Evolutionary conservation across 37 sponge, comb jelly and placozoan genomes (phyloP).

Genomic region (Beroe forskalii): DNA sequence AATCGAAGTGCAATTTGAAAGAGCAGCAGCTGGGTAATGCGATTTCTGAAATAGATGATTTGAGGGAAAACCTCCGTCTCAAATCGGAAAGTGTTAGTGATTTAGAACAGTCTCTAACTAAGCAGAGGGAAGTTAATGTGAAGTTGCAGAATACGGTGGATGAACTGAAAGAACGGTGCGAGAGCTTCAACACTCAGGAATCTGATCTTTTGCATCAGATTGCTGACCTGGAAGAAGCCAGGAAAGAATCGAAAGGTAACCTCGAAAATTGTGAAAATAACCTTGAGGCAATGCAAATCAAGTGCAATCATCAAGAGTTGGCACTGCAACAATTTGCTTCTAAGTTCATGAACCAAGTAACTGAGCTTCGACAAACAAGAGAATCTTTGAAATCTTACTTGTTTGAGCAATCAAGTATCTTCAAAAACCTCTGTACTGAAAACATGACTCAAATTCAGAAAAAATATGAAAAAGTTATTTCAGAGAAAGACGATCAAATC

Average conservation of each 20-base stretch:
- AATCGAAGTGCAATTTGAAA: conserved; percentile 32
- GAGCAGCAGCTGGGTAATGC: conserved; percentile 48
- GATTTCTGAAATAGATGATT: not conserved
- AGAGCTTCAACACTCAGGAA: not conserved
- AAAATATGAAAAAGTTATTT: not conserved
- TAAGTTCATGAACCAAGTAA: not conserved
- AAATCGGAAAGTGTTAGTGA: not conserved
- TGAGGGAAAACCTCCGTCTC: not conserved
- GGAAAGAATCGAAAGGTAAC: not conserved
- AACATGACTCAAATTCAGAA: not conserved
- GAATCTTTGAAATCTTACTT: not conserved
- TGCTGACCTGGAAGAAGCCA: not conserved
- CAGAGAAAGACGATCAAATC: conserved; percentile 14
- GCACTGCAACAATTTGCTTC: not conserved
- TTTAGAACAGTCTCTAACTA: not conserved
- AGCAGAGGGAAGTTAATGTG: conserved; percentile 37
- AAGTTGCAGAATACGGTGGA: conserved; percentile 25
- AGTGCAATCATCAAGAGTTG: not conserved
- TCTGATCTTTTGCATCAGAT: not conserved
- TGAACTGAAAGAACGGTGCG: conserved; percentile 7
- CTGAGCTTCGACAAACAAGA: not conserved
- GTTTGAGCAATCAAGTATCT: not conserved
- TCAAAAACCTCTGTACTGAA: not conserved
- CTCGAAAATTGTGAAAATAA: not conserved
- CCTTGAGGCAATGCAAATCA: not conserved